Percentiles rank a stretch among this genome's conserved stretches.
Conservation (phyloP, 2,797 vertebrate genomes). For the Poeciliopsis turneri region DNA sequence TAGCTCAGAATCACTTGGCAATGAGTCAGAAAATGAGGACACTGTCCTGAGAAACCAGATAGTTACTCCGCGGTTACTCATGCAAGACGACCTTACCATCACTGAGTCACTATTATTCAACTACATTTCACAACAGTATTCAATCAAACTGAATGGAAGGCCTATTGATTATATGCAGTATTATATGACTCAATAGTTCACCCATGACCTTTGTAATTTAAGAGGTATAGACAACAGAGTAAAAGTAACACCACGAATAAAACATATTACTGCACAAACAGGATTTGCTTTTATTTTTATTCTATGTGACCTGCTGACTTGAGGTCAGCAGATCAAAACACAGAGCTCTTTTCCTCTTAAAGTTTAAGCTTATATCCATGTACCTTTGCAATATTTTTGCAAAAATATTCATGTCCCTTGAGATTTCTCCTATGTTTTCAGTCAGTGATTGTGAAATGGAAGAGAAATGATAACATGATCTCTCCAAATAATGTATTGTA, state of each 20-base stretch:
- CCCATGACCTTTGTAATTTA: too few species aligned
- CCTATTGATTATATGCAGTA: not conserved
- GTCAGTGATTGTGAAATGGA: not conserved
- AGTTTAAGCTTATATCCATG: not conserved
- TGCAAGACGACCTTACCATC: not conserved
- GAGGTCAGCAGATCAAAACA: not conserved
- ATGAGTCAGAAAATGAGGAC: slow-evolving; percentile 38
- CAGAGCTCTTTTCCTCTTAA: not conserved
- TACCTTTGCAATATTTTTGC: not conserved
- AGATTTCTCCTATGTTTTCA: too few species aligned
- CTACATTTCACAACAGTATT: not conserved
- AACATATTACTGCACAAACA: not conserved
- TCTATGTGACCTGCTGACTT: not conserved
- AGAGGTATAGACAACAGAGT: not conserved
- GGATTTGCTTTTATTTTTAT: not conserved
- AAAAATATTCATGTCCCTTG: not conserved
- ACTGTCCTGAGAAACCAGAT: slow-evolving; percentile 16
- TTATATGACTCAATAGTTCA: not conserved
- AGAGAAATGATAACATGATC: not conserved
- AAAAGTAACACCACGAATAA: not conserved
- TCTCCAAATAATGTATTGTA: not conserved
- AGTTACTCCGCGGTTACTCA: slow-evolving; percentile 1
- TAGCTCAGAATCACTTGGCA: slow-evolving; percentile 25
- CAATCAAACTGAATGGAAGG: not conserved
- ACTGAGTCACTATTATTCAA: not conserved